These are phyloP conservation scores for Gonocerus acuteangulatus DNA, from an alignment of 2,888 invertebrate species.

Conservation along the genomic window DNA sequence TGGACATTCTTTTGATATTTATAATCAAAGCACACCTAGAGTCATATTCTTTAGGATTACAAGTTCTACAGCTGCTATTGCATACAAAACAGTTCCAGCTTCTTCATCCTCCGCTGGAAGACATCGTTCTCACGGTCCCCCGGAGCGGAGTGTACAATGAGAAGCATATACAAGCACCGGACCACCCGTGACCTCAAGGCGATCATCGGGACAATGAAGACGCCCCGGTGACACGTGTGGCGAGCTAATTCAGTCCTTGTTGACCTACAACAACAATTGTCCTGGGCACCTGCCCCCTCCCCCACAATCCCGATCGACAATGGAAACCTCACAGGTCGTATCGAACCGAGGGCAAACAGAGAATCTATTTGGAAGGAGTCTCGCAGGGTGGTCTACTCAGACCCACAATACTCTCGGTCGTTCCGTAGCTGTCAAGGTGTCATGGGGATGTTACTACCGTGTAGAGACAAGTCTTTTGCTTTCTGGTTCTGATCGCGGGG, in stretches of 20 bases:
- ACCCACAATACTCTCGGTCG: not conserved
- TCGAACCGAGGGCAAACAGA: not conserved
- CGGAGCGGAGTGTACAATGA: not conserved
- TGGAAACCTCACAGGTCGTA: not conserved
- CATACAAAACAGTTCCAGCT: too few relatives aligned
- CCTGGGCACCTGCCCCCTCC: not conserved
- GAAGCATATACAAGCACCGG: not conserved
- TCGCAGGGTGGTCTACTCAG: not conserved
- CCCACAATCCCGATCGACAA: not conserved
- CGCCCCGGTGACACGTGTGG: not conserved
- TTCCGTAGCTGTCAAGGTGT: not conserved
- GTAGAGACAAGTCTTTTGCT: slow-evolving; percentile 1
- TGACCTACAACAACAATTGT: not conserved
- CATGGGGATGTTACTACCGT: not conserved
- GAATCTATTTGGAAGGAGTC: not conserved
- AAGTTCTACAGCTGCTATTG: too few relatives aligned
- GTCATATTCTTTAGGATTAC: too few relatives aligned
- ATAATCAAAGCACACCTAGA: too few relatives aligned
- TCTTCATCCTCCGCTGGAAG: too few relatives aligned
- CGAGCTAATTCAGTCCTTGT: slow-evolving; percentile 1
- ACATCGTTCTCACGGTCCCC: too few relatives aligned
- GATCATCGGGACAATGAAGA: not conserved
- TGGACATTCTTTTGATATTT: too few relatives aligned
- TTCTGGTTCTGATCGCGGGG: not conserved
- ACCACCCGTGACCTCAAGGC: not conserved